phyloP scores from a whole-genome alignment of 2,888 invertebrate genomes.

The Agrotis clavis region DNA sequence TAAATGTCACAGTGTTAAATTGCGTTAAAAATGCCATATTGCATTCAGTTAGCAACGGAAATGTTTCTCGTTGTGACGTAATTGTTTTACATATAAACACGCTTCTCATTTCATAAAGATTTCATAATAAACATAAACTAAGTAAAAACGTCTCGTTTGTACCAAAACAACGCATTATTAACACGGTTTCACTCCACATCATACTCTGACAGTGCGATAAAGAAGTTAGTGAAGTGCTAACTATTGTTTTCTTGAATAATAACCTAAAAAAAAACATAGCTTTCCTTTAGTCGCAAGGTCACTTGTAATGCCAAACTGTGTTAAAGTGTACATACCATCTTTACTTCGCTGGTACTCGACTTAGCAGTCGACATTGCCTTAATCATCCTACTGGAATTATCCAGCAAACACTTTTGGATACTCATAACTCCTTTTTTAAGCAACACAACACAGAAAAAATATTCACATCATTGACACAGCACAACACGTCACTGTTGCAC shows the following conservation, averaged over 20 bases:
- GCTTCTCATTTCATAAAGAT: slow-evolving; percentile 11
- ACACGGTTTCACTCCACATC: slow-evolving; percentile 24
- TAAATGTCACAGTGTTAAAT: slow-evolving; percentile 9
- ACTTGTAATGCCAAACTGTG: slow-evolving; percentile 52
- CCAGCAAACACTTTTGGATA: slow-evolving; percentile 90
- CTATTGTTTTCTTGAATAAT: slow-evolving; percentile 61
- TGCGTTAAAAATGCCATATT: slow-evolving; percentile 32
- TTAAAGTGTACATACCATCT: slow-evolving; percentile 82
- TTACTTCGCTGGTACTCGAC: slow-evolving; percentile 84
- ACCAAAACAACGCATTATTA: slow-evolving; percentile 36
- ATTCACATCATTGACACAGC: slow-evolving; percentile 84
- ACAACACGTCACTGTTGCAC: slow-evolving; percentile 78
- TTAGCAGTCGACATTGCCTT: slow-evolving; percentile 89
- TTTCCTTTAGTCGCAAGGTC: slow-evolving; percentile 68
- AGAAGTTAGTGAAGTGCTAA: slow-evolving; percentile 39
- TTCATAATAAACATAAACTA: slow-evolving; percentile 25
- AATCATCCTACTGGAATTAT: slow-evolving; percentile 90
- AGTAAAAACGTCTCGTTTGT: slow-evolving; percentile 27
- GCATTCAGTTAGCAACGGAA: slow-evolving; percentile 41
- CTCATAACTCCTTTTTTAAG: slow-evolving; percentile 85
- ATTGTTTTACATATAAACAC: slow-evolving; percentile 47
- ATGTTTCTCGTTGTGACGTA: slow-evolving; percentile 57
- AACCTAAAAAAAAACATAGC: slow-evolving; percentile 64
- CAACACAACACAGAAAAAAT: slow-evolving; percentile 77
- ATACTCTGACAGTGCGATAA: slow-evolving; percentile 41